These are phyloP conservation scores for Neolamprologus sp. DNA, from an alignment of 2,113 vertebrate genomes.

Conservation along the genomic window DNA sequence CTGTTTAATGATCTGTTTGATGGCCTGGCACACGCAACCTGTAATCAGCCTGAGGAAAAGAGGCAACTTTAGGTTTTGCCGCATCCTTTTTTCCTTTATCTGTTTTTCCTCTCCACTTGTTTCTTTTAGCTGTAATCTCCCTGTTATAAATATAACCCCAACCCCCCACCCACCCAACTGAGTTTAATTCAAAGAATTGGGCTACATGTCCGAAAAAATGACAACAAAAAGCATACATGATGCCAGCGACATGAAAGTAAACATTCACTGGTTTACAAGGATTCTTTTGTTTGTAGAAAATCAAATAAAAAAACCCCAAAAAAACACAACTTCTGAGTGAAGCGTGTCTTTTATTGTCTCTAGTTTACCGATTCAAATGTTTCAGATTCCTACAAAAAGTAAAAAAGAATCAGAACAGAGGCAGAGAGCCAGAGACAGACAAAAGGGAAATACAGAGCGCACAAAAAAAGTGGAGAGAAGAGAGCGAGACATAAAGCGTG, in stretches of 20 bases:
- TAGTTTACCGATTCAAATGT: neutral
- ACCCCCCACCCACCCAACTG: neutral
- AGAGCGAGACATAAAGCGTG: neutral
- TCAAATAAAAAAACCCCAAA: neutral
- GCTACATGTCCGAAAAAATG: neutral
- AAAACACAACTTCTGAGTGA: neutral
- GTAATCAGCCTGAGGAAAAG: slow-evolving; percentile 38
- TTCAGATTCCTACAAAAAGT: neutral
- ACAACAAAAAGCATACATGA: neutral
- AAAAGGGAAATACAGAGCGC: neutral
- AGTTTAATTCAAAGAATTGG: neutral
- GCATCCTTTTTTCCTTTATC: slow-evolving; percentile 28
- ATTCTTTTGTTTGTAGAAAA: slow-evolving; percentile 1
- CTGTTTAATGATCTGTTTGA: slow-evolving; percentile 48
- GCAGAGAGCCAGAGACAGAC: neutral
- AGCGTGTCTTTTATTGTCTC: slow-evolving; percentile 6
- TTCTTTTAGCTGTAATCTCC: neutral
- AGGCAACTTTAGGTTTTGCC: neutral
- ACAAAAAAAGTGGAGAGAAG: neutral
- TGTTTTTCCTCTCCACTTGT: neutral
- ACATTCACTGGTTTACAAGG: neutral
- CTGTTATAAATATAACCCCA: neutral
- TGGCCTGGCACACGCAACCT: slow-evolving; percentile 28
- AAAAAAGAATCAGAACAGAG: neutral
- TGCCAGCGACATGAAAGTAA: neutral